Base-by-base conservation (phyloP, 2,888 invertebrate genomes). In the Phragmatobia fuliginosa region DNA sequence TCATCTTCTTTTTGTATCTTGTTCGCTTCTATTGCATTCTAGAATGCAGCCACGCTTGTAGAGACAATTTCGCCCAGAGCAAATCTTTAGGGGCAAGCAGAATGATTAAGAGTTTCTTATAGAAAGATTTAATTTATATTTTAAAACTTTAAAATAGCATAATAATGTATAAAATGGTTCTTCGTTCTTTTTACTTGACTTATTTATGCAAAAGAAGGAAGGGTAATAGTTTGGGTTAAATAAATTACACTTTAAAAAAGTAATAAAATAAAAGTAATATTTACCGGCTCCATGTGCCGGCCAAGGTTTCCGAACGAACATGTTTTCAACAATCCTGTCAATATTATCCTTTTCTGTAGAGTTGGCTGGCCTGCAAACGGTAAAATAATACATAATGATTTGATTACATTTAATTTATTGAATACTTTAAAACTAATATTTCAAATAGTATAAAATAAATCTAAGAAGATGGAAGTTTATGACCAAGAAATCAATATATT, bases 301-400 rank as follows among this genome's bases (percentile, higher is more conserved):
- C 88, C 96, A 95, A 21, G 96, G 96, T 82, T 95, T 94, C 73
- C 95, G 86, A 5, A 96, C 96, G 79, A 96, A 96, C 96, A 96
- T 96, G 73, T 96, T 96, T 79, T 96, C 96, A 1, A 96, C 95
- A 68, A 96, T 96, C 78, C 96, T 94, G 86, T 96, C 96, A 71
- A 96, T 96, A 79, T 96, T 96, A 80, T 96, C 96, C 75, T 94
- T 94, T 71, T 95, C 95, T 33, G 93, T 85, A 0, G 95, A 90
- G 75, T 93, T 94, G 2, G 90, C 90, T 60, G 92, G 89, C 82
- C 95, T 92, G 90, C n/a, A 45, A 72, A 38, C 4, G 28, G 10
- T 33, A 52, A 2, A 33, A n/a, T n/a, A n/a, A n/a, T n/a, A n/a
- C n/a, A n/a, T n/a, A n/a, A n/a, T n/a, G n/a, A n/a, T n/a, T n/a